A percentile compares a stretch with the other conserved stretches of the same genome.
These are phyloP conservation scores for Cochlearius cochlearius DNA, from an alignment of 2,113 vertebrate genomes.

Conservation along the genomic window DNA sequence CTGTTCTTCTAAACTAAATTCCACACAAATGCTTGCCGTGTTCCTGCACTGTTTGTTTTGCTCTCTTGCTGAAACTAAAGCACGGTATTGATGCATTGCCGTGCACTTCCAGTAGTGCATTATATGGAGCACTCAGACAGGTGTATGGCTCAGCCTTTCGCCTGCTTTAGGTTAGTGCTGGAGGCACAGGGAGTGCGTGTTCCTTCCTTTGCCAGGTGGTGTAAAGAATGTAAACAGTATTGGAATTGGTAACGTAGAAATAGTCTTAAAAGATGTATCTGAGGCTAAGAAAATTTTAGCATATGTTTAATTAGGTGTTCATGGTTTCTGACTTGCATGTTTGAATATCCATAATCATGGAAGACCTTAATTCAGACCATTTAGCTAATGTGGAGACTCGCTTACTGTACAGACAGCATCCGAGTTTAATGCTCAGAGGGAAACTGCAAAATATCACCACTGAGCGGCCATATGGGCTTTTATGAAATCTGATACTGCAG, in stretches of 20 bases:
- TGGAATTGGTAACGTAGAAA: not conserved
- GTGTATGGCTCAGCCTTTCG: not conserved
- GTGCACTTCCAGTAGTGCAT: rapidly evolving
- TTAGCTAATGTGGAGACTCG: not conserved
- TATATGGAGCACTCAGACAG: rapidly evolving
- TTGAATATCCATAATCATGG: not conserved
- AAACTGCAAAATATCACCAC: not conserved
- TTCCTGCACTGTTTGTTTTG: not conserved
- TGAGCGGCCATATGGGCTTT: not conserved
- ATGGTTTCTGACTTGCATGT: not conserved
- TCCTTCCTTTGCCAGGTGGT: rapidly evolving
- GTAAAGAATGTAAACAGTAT: not conserved
- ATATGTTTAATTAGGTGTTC: not conserved
- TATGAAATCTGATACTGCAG: not conserved
- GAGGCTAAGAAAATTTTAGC: not conserved
- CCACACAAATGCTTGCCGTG: not conserved
- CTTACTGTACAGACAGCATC: not conserved
- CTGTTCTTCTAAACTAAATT: not conserved
- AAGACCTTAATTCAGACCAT: not conserved
- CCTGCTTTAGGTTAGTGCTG: not conserved
- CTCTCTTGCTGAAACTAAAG: not conserved
- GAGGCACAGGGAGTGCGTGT: not conserved
- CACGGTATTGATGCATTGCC: rapidly evolving
- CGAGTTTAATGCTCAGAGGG: not conserved
- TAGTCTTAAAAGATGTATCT: not conserved